Conservation (phyloP, 2,888 invertebrate species). For the Myathropa florea region DNA sequence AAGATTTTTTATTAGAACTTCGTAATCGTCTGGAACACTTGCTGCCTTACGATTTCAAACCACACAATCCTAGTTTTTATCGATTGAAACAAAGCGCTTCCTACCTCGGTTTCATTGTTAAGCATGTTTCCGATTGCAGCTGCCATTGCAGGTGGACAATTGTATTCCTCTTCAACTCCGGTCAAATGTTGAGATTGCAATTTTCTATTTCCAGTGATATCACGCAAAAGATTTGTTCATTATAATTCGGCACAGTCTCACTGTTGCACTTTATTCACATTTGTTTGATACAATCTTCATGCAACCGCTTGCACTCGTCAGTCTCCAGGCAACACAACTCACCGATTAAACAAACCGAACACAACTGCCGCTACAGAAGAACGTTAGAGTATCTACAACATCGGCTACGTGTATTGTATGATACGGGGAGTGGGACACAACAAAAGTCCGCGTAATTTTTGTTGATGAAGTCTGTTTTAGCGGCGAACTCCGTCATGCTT, state of each 20-base stretch:
- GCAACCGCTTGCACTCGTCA: slow-evolving; percentile 65
- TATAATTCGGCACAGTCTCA: neutral
- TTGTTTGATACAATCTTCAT: slow-evolving; percentile 56
- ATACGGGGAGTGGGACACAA: neutral
- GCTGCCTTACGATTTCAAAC: neutral
- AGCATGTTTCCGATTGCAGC: slow-evolving; percentile 69
- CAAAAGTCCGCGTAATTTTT: slow-evolving; percentile 21
- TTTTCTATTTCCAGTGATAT: neutral
- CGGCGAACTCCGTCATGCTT: slow-evolving; percentile 28
- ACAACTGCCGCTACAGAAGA: slow-evolving; percentile 72
- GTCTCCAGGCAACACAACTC: slow-evolving; percentile 75
- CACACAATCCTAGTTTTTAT: slow-evolving; percentile 5
- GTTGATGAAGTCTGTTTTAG: slow-evolving; percentile 25
- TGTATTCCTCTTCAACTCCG: slow-evolving; percentile 1
- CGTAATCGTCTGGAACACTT: no score
- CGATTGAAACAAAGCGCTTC: neutral
- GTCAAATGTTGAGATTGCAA: neutral
- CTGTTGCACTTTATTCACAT: slow-evolving; percentile 35
- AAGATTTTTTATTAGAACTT: neutral
- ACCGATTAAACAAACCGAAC: slow-evolving; percentile 77
- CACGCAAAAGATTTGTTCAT: slow-evolving; percentile 7
- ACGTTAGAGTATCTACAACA: slow-evolving; percentile 18
- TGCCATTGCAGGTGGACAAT: slow-evolving; percentile 6
- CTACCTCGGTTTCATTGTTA: slow-evolving; percentile 76
- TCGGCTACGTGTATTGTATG: neutral